Percentiles rank a stretch among this genome's conserved stretches.
Conservation (phyloP, 2,797 vertebrate species). For the Arrhamphus sclerolepis region DNA sequence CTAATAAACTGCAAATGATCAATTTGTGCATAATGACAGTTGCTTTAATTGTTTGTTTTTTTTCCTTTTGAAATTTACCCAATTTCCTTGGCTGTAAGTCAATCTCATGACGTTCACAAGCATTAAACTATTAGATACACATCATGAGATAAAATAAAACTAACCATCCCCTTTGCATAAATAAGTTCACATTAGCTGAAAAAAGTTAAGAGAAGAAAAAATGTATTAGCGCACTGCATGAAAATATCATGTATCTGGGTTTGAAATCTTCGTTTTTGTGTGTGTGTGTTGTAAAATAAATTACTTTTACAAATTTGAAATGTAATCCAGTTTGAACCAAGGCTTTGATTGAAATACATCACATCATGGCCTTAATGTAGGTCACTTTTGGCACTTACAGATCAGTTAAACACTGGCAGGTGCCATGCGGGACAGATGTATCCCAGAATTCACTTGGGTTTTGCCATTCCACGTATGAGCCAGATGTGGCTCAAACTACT, state of each 20-base stretch:
- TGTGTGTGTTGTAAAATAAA: neutral
- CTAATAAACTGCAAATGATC: neutral
- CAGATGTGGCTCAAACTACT: no score
- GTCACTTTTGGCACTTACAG: no score
- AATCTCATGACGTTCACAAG: slow-evolving; percentile 2
- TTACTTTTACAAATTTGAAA: neutral
- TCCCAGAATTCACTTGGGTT: no score
- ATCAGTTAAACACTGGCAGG: no score
- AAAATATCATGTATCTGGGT: slow-evolving; percentile 10
- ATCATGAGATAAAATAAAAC: no score
- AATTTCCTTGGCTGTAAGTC: slow-evolving; percentile 15
- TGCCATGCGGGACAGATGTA: no score
- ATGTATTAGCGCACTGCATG: neutral
- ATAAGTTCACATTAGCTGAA: neutral
- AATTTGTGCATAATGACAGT: neutral
- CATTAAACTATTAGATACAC: neutral
- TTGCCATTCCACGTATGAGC: no score
- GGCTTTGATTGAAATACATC: no score
- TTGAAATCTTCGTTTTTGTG: neutral
- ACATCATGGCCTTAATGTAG: no score
- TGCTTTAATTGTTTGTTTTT: neutral
- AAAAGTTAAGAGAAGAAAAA: neutral
- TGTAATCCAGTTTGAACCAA: neutral
- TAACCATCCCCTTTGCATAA: no score
- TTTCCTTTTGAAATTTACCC: neutral